Percentiles rank a stretch among this genome's conserved stretches.
Evolutionary conservation across 2,797 vertebrate genomes (phyloP).

Genomic region (Rhynchonycteris naso): DNA sequence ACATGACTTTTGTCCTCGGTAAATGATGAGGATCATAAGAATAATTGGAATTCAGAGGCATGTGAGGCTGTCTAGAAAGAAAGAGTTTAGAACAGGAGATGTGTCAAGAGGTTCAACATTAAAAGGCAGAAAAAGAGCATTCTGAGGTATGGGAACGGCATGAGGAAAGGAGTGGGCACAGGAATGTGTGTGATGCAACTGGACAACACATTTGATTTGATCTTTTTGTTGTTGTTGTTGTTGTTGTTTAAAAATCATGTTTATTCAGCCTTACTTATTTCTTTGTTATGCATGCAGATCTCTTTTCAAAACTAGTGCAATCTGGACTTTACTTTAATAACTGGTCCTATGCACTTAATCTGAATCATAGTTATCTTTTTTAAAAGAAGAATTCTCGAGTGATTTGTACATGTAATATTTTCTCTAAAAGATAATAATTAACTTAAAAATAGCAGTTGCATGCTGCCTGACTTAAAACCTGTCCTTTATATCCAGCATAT

Average conservation of each 20-base stretch:
- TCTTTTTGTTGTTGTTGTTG: not conserved
- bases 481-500: not conserved
- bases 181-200: not conserved
- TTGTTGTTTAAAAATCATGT: not conserved
- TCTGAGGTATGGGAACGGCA: not conserved
- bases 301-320: not conserved
- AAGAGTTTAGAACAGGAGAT: not conserved
- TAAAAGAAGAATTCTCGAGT: not conserved
- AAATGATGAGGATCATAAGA: not conserved
- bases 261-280: not conserved
- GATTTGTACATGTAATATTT: not conserved
- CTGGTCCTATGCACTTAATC: not conserved
- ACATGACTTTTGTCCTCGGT: not conserved
- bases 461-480: not conserved
- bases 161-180: not conserved
- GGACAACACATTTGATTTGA: not conserved
- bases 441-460: not conserved
- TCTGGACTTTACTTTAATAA: not conserved
- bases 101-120: rapidly evolving
- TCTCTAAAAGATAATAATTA: not conserved
- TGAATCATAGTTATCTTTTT: not conserved
- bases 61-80: not conserved
- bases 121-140: not conserved
- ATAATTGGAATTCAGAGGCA: not conserved
- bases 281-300: not conserved